Percentiles rank a stretch among this genome's conserved stretches.
phyloP scores from a whole-genome alignment of 2,797 vertebrate genomes.

The Todus mexicanus region DNA sequence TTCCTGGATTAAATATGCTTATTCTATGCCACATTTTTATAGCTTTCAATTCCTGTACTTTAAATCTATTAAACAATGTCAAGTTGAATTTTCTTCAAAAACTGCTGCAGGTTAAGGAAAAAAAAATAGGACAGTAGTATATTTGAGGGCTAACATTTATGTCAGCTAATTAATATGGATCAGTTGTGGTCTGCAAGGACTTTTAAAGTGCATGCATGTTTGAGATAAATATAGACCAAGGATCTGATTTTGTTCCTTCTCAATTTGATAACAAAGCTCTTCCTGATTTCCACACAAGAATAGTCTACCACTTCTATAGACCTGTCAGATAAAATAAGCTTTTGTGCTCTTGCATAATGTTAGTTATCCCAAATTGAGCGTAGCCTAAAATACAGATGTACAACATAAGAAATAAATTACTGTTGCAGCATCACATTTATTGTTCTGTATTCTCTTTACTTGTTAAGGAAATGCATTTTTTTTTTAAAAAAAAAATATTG shows the following conservation, averaged over 20 bases:
- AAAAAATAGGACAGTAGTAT: slow-evolving; percentile 54
- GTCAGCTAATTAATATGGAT: slow-evolving; percentile 71
- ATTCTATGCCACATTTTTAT: slow-evolving; percentile 68
- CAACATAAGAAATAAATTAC: not conserved
- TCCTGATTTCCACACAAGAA: not conserved
- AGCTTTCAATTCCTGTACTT: slow-evolving; percentile 69
- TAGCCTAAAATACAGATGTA: not conserved
- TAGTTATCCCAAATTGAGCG: not conserved
- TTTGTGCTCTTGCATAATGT: not conserved
- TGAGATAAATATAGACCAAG: slow-evolving; percentile 33
- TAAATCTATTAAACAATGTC: slow-evolving; percentile 72
- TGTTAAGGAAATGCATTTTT: not conserved
- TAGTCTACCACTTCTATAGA: not conserved
- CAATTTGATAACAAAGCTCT: not conserved
- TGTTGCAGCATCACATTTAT: not conserved
- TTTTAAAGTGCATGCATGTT: slow-evolving; percentile 42
- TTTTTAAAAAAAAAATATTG: not conserved
- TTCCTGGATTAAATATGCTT: slow-evolving; percentile 61
- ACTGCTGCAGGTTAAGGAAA: slow-evolving; percentile 64
- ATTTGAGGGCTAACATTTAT: slow-evolving; percentile 64
- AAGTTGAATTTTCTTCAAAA: slow-evolving; percentile 67
- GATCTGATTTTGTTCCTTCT: slow-evolving; percentile 8
- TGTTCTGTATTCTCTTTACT: not conserved
- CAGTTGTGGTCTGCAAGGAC: slow-evolving; percentile 59
- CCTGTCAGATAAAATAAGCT: not conserved